Percentiles rank a stretch among this genome's conserved stretches.
Evolutionary conservation across 2,888 invertebrate species (phyloP).

Genomic region (Silvanus unidentatus): DNA sequence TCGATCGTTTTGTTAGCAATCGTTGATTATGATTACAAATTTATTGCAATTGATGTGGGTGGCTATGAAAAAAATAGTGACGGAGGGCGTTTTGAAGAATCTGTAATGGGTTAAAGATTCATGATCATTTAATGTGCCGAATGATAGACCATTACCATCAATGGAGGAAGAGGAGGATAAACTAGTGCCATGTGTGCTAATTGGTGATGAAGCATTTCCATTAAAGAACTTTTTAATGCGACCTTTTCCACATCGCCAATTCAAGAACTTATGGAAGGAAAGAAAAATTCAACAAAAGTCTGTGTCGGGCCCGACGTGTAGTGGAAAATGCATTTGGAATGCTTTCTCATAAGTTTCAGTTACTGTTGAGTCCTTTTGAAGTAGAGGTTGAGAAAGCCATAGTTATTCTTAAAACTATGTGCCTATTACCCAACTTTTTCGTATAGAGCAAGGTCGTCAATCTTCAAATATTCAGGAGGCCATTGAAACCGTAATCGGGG

Average conservation of each 20-base stretch:
- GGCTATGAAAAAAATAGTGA: constrained; percentile 24
- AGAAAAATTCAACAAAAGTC: constrained; percentile 19
- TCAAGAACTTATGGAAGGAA: constrained; percentile 13
- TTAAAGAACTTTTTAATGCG: constrained; percentile 18
- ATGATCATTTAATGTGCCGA: constrained; percentile 16
- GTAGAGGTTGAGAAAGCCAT: constrained; percentile 17
- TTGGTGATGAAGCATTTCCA: constrained; percentile 22
- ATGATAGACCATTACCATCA: constrained; percentile 11
- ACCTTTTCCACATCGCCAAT: constrained; percentile 22
- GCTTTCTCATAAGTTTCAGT: constrained; percentile 21
- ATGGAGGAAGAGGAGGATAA: constrained; percentile 10
- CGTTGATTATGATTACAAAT: constrained; percentile 17
- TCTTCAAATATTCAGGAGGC: no score
- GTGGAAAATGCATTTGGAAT: constrained; percentile 28
- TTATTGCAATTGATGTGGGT: constrained; percentile 23
- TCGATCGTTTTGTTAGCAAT: constrained; percentile 15
- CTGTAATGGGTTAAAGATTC: constrained; percentile 20
- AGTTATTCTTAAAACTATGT: constrained; percentile 16
- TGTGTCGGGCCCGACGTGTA: constrained; percentile 19
- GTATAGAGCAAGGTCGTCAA: no score
- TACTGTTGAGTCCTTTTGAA: constrained; percentile 23
- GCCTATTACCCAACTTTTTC: constrained; percentile 23
- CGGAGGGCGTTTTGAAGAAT: constrained; percentile 21
- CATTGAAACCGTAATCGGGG: no score
- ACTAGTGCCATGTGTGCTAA: constrained; percentile 20